A percentile compares a stretch with the other conserved stretches of the same genome.
Conservation (phyloP, 2,797 vertebrate genomes). For the Cirrhinus molitorella region DNA sequence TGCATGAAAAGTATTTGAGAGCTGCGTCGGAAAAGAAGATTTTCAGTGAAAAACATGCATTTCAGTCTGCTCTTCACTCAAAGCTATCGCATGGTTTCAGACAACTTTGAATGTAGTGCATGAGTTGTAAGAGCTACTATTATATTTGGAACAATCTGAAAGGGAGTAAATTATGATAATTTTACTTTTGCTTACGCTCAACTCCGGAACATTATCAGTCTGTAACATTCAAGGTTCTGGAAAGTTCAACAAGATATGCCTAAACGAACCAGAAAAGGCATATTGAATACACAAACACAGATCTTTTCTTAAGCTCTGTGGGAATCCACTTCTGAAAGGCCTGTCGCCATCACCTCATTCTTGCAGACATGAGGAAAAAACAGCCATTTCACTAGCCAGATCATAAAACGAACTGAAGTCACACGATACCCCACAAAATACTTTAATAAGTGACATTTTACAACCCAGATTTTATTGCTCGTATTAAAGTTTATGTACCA, state of each 20-base stretch:
- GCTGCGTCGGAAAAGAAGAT: neutral
- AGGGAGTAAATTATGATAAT: neutral
- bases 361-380: neutral
- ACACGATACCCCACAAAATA: neutral
- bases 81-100: neutral
- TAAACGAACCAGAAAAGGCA: neutral
- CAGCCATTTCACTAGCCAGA: neutral
- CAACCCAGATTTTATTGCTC: neutral
- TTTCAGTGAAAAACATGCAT: neutral
- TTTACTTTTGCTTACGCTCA: neutral
- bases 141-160: neutral
- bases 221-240: constrained; percentile 2
- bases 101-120: neutral
- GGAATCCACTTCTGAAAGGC: neutral
- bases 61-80: neutral
- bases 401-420: constrained; percentile 1
- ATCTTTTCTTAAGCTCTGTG: neutral
- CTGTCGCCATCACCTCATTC: neutral
- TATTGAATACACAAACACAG: neutral
- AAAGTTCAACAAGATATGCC: constrained; percentile 15
- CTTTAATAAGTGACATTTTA: neutral
- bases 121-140: neutral
- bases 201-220: neutral
- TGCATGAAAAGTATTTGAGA: neutral
- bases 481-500: neutral